phyloP scores from a whole-genome alignment of 2,888 invertebrate genomes.

The Eucera pruinosa region DNA sequence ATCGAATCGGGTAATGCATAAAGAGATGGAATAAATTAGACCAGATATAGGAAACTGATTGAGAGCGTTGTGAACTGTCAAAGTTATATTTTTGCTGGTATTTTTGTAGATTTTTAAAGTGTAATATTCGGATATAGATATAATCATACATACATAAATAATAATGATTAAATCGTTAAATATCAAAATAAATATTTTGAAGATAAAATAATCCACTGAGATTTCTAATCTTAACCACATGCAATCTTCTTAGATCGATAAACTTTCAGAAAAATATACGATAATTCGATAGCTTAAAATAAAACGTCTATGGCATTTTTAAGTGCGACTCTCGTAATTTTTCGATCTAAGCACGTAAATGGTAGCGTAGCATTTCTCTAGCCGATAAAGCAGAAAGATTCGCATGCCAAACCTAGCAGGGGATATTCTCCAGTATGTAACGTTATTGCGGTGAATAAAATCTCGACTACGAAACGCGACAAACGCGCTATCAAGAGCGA shows the following conservation, averaged over 20 bases:
- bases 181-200: too few relatives aligned
- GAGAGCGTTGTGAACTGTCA: not conserved
- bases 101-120: too few relatives aligned
- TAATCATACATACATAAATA: too few relatives aligned
- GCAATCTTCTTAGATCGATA: too few relatives aligned
- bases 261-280: too few relatives aligned
- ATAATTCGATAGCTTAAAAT: too few relatives aligned
- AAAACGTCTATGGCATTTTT: too few relatives aligned
- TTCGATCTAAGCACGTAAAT: not conserved
- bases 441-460: slow-evolving; percentile 29
- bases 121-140: too few relatives aligned
- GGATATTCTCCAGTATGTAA: slow-evolving; percentile 39
- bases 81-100: not conserved
- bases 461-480: slow-evolving; percentile 15
- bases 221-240: too few relatives aligned
- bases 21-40: slow-evolving; percentile 17
- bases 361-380: slow-evolving; percentile 17
- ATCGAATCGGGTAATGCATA: not conserved
- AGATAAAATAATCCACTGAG: too few relatives aligned
- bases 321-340: too few relatives aligned
- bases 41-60: not conserved
- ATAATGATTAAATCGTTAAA: too few relatives aligned
- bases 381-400: slow-evolving; percentile 2
- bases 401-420: slow-evolving; percentile 1
- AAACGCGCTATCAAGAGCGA: slow-evolving; percentile 14